Conservation (phyloP, 2,888 invertebrate genomes). For the Trachelus iudaicus region DNA sequence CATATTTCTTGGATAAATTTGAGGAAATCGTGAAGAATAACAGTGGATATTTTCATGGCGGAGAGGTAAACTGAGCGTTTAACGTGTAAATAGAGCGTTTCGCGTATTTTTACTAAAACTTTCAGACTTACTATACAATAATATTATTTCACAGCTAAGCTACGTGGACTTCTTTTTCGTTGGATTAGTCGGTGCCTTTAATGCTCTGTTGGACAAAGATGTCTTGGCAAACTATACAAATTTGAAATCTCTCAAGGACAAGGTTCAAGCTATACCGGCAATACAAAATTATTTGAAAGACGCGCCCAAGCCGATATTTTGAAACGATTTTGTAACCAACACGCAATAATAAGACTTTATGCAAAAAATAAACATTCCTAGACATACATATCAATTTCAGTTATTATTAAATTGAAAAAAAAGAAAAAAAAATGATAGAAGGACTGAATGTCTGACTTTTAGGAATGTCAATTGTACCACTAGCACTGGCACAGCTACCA, state of each 20-base stretch:
- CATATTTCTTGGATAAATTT: constrained; percentile 49
- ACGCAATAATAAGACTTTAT: not conserved
- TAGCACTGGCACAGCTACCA: not conserved
- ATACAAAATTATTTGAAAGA: constrained; percentile 47
- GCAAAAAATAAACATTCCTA: not conserved
- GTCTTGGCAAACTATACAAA: constrained; percentile 43
- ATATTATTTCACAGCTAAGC: constrained; percentile 41
- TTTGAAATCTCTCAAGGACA: constrained; percentile 44
- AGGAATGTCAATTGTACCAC: not conserved
- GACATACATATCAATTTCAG: not conserved
- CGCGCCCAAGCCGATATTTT: constrained; percentile 43
- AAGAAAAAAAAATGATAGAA: not conserved
- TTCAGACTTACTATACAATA: not conserved
- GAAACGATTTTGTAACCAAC: constrained; percentile 4
- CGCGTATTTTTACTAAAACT: not conserved
- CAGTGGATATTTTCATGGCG: constrained; percentile 52
- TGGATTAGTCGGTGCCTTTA: constrained; percentile 37
- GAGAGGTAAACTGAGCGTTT: constrained; percentile 21
- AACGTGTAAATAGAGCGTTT: not conserved
- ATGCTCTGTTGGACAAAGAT: constrained; percentile 30
- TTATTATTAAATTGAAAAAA: not conserved
- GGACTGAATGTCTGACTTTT: not conserved
- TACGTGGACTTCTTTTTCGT: constrained; percentile 57
- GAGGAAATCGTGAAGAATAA: constrained; percentile 47
- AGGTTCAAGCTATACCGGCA: constrained; percentile 40